phyloP scores from a whole-genome alignment of 2,113 vertebrate species.

The Dolichotis patagonum region DNA sequence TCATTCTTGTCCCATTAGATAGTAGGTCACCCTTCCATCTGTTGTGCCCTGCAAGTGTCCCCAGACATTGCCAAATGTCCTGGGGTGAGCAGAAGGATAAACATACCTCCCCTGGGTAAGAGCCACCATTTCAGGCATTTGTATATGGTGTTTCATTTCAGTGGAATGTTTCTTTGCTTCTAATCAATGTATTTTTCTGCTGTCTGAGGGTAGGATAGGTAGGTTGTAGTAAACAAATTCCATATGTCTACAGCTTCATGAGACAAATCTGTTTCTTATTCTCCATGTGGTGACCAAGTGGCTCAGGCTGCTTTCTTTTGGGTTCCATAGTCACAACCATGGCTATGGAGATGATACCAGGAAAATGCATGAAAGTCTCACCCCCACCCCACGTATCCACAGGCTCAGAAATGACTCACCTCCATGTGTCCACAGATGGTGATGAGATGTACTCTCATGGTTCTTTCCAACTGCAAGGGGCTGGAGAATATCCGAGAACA shows the following conservation, averaged over 20 bases:
- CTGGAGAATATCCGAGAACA: background rate
- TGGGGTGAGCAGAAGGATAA: background rate
- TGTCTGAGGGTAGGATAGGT: background rate
- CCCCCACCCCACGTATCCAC: background rate
- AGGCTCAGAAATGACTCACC: background rate
- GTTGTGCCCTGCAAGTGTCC: background rate
- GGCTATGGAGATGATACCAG: background rate
- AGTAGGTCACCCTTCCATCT: background rate
- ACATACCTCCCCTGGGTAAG: background rate
- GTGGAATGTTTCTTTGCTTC: background rate
- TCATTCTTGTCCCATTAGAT: background rate
- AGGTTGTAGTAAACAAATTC: background rate
- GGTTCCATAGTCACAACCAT: background rate
- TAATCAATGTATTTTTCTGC: slow-evolving; percentile 32
- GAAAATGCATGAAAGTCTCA: background rate
- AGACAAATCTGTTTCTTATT: slow-evolving; percentile 31
- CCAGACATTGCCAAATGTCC: background rate
- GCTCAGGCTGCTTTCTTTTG: background rate
- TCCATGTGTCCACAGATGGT: background rate
- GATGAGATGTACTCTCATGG: background rate
- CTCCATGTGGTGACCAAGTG: background rate
- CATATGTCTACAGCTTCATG: background rate
- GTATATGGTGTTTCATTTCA: background rate
- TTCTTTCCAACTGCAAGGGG: background rate
- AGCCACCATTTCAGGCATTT: background rate